Conservation (phyloP, 2,888 invertebrate species). For the Lobophora halterata region DNA sequence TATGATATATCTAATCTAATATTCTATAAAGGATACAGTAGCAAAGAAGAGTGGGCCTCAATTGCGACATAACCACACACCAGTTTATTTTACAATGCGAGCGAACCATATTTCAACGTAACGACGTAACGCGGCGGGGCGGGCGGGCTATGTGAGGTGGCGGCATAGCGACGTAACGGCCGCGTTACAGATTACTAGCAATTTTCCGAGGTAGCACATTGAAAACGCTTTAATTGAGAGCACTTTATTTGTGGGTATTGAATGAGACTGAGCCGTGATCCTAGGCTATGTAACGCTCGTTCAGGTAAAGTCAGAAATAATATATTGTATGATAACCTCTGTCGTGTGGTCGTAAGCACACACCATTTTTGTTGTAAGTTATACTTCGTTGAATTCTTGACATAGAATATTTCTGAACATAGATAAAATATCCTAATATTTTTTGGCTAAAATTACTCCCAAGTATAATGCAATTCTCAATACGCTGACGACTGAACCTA, state of each 20-base stretch:
- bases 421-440: no score
- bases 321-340: no score
- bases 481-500: slow-evolving; percentile 24
- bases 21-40: slow-evolving; percentile 48
- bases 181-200: slow-evolving; percentile 66
- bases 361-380: no score
- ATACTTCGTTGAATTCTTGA: no score
- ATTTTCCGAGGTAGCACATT: slow-evolving; percentile 58
- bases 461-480: slow-evolving; percentile 10
- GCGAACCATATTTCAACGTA: slow-evolving; percentile 62
- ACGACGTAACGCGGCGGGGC: no score
- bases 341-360: no score
- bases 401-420: no score
- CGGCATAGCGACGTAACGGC: slow-evolving; percentile 63
- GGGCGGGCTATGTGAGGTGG: slow-evolving; percentile 55
- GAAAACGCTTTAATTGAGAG: slow-evolving; percentile 45
- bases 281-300: no score
- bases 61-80: slow-evolving; percentile 38
- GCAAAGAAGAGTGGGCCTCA: slow-evolving; percentile 50
- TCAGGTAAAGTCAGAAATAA: no score
- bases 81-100: slow-evolving; percentile 47
- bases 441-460: slow-evolving; percentile 2
- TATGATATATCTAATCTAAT: slow-evolving; percentile 7
- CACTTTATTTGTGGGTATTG: no score
- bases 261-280: no score